Evolutionary conservation across 2,113 vertebrate genomes (phyloP).

Genomic region (Terrapene triunguis): DNA sequence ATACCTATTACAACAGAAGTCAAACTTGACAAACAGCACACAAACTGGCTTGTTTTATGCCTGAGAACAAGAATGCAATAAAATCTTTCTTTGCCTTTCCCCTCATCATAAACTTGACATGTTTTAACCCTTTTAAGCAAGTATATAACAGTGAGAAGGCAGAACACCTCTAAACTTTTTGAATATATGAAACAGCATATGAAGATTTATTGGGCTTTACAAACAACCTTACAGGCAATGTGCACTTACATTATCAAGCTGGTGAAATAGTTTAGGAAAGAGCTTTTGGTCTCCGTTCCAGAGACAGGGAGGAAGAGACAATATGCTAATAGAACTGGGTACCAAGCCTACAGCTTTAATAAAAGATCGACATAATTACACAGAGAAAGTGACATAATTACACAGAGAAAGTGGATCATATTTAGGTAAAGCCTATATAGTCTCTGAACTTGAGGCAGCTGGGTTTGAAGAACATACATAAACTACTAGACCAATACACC

Average conservation of each 20-base stretch:
- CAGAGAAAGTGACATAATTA: neutral
- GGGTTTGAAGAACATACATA: neutral
- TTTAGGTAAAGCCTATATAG: neutral
- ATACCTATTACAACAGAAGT: neutral
- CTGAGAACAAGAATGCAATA: fast-evolving
- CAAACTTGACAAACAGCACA: fast-evolving
- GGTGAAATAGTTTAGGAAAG: neutral
- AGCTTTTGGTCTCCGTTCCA: neutral
- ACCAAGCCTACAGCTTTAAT: neutral
- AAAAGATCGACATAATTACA: neutral
- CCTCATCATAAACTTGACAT: neutral
- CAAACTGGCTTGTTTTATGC: neutral
- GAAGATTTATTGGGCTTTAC: neutral
- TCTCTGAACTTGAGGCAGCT: neutral
- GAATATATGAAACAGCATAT: neutral
- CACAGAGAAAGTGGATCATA: neutral
- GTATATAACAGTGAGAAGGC: neutral
- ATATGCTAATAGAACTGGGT: neutral
- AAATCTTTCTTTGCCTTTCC: neutral
- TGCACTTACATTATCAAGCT: neutral
- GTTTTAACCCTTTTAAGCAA: neutral
- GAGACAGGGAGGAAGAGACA: neutral
- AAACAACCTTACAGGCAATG: neutral
- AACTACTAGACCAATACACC: neutral
- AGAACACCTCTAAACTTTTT: neutral